These are phyloP conservation scores for Macroglossus sobrinus DNA, from an alignment of 2,113 vertebrate species.

Conservation along the genomic window DNA sequence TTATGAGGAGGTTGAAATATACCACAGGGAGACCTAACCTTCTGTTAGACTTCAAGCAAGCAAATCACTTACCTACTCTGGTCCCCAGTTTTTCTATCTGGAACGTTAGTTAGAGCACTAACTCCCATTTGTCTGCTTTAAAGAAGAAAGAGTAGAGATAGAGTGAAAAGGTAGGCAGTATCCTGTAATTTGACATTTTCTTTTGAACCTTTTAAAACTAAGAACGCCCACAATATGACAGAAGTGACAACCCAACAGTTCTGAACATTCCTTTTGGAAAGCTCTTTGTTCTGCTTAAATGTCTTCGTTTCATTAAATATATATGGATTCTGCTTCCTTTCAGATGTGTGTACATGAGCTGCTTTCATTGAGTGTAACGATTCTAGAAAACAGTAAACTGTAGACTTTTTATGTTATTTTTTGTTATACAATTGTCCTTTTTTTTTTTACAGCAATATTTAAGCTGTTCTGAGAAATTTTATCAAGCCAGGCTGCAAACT, in stretches of 20 bases:
- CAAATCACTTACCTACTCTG: not conserved
- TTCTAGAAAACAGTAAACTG: not conserved
- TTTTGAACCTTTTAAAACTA: not conserved
- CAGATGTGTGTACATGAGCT: not conserved
- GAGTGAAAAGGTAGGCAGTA: not conserved
- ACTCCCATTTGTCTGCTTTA: not conserved
- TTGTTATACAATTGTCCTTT: not conserved
- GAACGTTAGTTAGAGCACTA: not conserved
- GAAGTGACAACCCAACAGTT: not conserved
- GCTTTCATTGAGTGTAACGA: not conserved
- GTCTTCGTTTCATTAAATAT: not conserved
- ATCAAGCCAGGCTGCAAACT: conserved; percentile 73
- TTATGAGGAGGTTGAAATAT: not conserved
- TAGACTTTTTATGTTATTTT: not conserved
- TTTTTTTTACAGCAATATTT: conserved; percentile 78
- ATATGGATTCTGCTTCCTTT: not conserved
- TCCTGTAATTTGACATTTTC: not conserved
- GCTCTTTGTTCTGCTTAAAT: not conserved
- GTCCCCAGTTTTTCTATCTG: not conserved
- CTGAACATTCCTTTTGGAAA: not conserved
- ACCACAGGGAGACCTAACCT: too few species aligned
- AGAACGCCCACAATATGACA: not conserved
- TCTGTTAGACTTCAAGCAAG: not conserved
- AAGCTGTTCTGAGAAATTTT: conserved; percentile 79
- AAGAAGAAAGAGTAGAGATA: not conserved